phyloP scores from a whole-genome alignment of 2,797 vertebrate genomes.

The Pseudocheirus occidentalis region DNA sequence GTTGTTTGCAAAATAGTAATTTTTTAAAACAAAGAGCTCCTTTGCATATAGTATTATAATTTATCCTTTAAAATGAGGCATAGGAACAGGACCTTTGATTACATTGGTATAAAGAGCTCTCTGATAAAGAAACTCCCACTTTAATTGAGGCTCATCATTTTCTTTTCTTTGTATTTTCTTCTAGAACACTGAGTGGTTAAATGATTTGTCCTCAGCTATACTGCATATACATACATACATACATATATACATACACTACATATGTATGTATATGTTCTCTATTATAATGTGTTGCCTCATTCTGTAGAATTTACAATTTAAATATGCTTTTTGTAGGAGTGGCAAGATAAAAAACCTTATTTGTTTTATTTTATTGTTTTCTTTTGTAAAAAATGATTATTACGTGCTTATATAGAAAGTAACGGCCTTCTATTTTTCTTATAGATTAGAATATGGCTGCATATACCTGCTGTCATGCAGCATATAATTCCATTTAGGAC shows the following conservation, averaged over 20 bases:
- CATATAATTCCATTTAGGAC: slow-evolving; percentile 99
- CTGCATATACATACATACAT: too few species aligned
- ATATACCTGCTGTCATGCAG: slow-evolving; percentile 99
- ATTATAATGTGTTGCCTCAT: neutral
- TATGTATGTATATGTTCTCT: neutral
- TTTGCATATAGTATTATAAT: neutral
- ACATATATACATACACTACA: too few species aligned
- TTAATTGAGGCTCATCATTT: neutral
- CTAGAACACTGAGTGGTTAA: neutral
- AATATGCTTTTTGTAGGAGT: neutral
- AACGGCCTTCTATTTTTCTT: slow-evolving; percentile 78
- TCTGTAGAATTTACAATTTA: neutral
- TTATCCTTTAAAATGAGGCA: neutral
- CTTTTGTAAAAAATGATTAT: slow-evolving; percentile 54
- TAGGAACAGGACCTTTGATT: neutral
- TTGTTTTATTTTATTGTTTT: slow-evolving; percentile 14
- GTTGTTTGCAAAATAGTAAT: neutral
- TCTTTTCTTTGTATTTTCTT: neutral
- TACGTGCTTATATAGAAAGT: slow-evolving; percentile 25
- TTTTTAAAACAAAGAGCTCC: neutral
- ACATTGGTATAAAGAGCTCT: neutral
- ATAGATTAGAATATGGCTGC: slow-evolving; percentile 96
- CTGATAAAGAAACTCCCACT: neutral
- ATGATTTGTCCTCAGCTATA: neutral
- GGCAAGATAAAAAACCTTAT: neutral